Conservation (phyloP, 2,888 invertebrate genomes). For the Steinernema hermaphroditum region DNA sequence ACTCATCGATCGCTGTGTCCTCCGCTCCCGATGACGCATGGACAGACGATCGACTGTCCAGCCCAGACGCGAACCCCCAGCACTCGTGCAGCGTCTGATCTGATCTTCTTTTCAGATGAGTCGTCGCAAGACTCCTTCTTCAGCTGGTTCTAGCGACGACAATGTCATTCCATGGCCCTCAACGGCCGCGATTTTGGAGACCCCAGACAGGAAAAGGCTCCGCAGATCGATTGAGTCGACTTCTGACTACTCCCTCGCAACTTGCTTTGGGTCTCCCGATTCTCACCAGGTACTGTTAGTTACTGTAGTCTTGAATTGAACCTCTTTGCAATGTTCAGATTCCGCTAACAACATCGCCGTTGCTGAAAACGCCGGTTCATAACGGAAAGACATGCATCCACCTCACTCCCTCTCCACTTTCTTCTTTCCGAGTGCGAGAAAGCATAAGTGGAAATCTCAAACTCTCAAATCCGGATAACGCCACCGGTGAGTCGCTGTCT, state of each 20-base stretch:
- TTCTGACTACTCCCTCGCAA: not conserved
- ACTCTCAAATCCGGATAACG: slow-evolving; percentile 4
- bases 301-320: not conserved
- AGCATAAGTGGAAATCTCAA: not conserved
- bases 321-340: not conserved
- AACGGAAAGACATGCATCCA: slow-evolving; percentile 13
- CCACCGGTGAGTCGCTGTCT: not conserved
- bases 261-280: slow-evolving; percentile 8
- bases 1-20: slow-evolving; percentile 4
- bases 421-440: slow-evolving; percentile 9
- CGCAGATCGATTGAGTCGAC: not conserved
- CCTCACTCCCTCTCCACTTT: slow-evolving; percentile 17
- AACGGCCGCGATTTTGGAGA: slow-evolving; percentile 12
- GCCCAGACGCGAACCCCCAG: not conserved
- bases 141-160: slow-evolving; percentile 27
- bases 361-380: slow-evolving; percentile 11
- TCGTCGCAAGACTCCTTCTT: slow-evolving; percentile 29
- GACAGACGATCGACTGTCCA: not conserved
- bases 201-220: slow-evolving; percentile 4
- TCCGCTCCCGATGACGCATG: not conserved
- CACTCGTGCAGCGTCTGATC: not conserved
- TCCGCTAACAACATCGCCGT: slow-evolving; percentile 1
- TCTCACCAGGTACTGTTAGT: not conserved
- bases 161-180: slow-evolving; percentile 11
- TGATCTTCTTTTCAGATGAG: slow-evolving; percentile 4